Base-by-base conservation (phyloP, 2,888 invertebrate species). In the Plutella xylostella region DNA sequence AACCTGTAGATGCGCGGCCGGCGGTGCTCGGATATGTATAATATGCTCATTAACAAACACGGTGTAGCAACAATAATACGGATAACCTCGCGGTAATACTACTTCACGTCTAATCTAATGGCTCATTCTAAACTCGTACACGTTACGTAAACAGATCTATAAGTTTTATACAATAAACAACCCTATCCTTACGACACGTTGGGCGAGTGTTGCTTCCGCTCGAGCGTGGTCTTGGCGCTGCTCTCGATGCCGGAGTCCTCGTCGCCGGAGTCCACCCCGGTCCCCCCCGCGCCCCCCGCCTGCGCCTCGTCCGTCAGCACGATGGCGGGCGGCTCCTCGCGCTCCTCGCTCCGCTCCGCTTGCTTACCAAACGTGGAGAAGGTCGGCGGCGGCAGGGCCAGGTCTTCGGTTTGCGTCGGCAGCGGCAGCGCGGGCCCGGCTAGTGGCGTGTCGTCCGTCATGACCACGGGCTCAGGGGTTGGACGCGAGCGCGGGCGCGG, bases 201-300 rank as follows among this genome's bases (percentile, higher is more conserved):
- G 18, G 41, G 39, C 22, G 39, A n/a, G 12, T 39, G 22, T 22
- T 22, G 21, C 15, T 70, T 74, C 40, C 88, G 70, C 58, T 88
- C 88, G 25, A 88, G 73, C 7, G 88, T 87, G 1, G 85, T 82
- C 48, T 85, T 85, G 31, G 85, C 77, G 62, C 88, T 88, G 54
- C 88, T 88, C 61, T 88, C 89, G 40, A 89, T 88, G 3, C 88
- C 89, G 21, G 88, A 88, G 60, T 88, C 88, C 54, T 88, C 88
- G 56, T 88, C 88, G 1, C 88, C 88, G 57, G 88, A 88, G 63
- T 89, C 89, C 35, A 88, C 60, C 25, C 87, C 76, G 35, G 88
- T 87, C 1, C 87, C 88, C 57, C 88, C 89, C 1, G 87, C 88
- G 48, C 88, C 89, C 1, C 87, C 88, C 48, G 69, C 63, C 48